phyloP scores from a whole-genome alignment of 2,888 invertebrate genomes.

The Cheilosia variabilis region DNA sequence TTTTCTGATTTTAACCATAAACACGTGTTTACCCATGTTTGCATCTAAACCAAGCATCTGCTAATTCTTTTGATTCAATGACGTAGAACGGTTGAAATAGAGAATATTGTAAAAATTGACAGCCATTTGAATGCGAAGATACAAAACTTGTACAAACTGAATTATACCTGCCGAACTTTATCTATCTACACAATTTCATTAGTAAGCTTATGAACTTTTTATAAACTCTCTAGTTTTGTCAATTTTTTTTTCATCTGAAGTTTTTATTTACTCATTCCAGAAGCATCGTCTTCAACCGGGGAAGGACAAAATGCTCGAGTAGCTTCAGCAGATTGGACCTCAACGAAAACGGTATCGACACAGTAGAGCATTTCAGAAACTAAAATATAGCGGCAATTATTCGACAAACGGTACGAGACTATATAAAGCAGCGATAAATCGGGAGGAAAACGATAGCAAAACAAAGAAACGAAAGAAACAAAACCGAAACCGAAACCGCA shows the following conservation, averaged over 20 bases:
- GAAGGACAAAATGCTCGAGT: constrained; percentile 21
- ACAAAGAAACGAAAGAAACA: neutral
- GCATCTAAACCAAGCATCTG: too few relatives aligned
- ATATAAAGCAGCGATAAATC: constrained; percentile 5
- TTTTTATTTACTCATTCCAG: constrained; percentile 36
- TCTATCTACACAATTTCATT: too few relatives aligned
- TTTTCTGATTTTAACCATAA: too few relatives aligned
- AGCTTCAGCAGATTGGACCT: constrained; percentile 26
- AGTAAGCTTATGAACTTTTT: neutral
- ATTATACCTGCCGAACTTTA: too few relatives aligned
- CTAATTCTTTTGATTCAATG: too few relatives aligned
- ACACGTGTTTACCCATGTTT: too few relatives aligned
- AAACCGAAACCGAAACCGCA: constrained; percentile 7
- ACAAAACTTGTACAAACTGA: too few relatives aligned
- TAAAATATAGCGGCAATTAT: neutral
- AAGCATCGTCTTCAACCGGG: neutral
- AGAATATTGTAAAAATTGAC: too few relatives aligned
- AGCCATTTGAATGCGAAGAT: too few relatives aligned
- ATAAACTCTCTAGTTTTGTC: neutral
- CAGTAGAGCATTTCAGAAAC: neutral
- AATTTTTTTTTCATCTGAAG: too few relatives aligned
- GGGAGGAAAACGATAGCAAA: constrained; percentile 2
- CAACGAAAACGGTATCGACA: constrained; percentile 11
- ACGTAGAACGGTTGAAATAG: too few relatives aligned
- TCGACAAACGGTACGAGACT: neutral